phyloP scores from a whole-genome alignment of 2,113 vertebrate genomes.

The Halcyon malimbica region DNA sequence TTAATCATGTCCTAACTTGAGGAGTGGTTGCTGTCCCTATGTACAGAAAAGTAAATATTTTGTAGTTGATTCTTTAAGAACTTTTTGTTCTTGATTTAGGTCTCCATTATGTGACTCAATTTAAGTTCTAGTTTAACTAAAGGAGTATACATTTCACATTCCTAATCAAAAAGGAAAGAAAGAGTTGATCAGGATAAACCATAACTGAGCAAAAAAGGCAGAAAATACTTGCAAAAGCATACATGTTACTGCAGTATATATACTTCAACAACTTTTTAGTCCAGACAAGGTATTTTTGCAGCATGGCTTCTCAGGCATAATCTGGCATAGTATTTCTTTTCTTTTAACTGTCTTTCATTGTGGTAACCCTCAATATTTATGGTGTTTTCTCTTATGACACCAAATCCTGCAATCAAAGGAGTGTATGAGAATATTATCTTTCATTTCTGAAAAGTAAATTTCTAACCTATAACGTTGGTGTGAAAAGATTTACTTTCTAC shows the following conservation, averaged over 20 bases:
- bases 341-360: background rate
- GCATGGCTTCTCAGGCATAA: background rate
- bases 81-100: background rate
- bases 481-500: background rate
- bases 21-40: rapidly evolving
- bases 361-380: background rate
- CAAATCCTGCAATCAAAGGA: background rate
- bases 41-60: background rate
- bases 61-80: background rate
- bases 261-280: background rate
- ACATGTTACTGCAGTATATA: background rate
- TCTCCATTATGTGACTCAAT: background rate
- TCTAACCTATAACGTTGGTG: background rate
- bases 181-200: background rate
- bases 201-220: background rate
- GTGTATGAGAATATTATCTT: background rate
- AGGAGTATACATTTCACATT: background rate
- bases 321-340: background rate
- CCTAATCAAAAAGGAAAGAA: background rate
- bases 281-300: background rate
- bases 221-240: background rate
- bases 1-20: background rate
- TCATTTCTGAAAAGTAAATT: background rate
- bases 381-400: background rate
- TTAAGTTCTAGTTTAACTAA: background rate